These are phyloP conservation scores for Ferrisia virgata DNA, from an alignment of 2,888 invertebrate genomes.

Conservation along the genomic window DNA sequence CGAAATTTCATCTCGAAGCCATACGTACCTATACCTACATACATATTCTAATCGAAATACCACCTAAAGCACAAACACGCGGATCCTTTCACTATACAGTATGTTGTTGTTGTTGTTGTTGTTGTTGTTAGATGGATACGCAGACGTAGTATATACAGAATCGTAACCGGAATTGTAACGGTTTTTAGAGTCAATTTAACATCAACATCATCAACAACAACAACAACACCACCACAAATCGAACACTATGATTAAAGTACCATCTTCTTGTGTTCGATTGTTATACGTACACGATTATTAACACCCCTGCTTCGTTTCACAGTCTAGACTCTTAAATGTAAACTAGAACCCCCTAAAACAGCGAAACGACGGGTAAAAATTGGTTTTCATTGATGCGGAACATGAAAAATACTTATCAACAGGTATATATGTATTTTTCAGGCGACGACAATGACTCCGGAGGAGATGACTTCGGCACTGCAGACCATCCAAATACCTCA, in stretches of 20 bases:
- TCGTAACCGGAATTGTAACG: background rate
- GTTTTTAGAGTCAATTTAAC: background rate
- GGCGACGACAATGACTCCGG: background rate
- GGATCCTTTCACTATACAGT: background rate
- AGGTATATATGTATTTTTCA: background rate
- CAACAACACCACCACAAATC: background rate
- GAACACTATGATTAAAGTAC: background rate
- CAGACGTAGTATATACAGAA: background rate
- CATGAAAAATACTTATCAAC: background rate
- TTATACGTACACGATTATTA: background rate
- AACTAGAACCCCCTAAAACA: background rate
- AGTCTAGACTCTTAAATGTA: background rate
- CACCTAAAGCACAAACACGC: background rate
- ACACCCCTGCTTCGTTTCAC: background rate
- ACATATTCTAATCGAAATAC: background rate
- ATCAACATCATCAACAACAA: background rate
- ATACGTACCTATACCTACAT: no score
- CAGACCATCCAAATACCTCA: conserved; percentile 16
- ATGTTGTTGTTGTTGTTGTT: no score
- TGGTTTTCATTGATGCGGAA: background rate
- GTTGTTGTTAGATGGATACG: no score
- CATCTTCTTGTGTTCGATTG: background rate
- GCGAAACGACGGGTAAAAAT: background rate
- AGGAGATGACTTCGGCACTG: background rate
- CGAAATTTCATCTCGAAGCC: background rate